phyloP scores from a whole-genome alignment of 2,113 vertebrate species.

The Ginglymostoma cirratum region DNA sequence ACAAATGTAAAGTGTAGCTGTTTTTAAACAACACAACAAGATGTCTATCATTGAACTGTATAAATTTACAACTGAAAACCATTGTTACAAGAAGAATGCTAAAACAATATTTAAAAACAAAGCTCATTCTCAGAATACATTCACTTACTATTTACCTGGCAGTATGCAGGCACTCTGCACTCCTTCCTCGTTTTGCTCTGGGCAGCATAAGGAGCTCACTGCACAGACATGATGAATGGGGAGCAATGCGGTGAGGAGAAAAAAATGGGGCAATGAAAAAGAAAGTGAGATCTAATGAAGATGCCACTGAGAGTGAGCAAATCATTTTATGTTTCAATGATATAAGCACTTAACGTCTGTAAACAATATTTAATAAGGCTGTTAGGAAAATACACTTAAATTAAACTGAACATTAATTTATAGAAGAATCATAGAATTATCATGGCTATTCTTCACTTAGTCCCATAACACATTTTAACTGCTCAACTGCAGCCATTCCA shows the following conservation, averaged over 20 bases:
- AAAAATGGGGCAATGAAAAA: conserved; percentile 30
- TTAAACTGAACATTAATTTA: background rate
- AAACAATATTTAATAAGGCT: background rate
- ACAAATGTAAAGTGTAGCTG: background rate
- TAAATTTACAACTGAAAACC: conserved; percentile 23
- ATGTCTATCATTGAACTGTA: conserved; percentile 15
- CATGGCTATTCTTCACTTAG: background rate
- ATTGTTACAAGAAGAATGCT: background rate
- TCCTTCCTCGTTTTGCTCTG: conserved; percentile 95
- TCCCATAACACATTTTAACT: background rate
- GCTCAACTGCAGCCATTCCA: background rate
- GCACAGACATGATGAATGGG: conserved; percentile 75
- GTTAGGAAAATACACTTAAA: conserved; percentile 5
- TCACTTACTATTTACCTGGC: conserved; percentile 79
- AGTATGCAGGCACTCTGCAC: conserved; percentile 97
- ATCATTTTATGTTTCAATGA: background rate
- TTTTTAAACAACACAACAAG: background rate
- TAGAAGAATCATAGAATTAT: background rate
- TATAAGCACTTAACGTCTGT: background rate
- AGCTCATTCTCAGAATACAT: conserved; percentile 27
- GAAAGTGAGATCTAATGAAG: conserved; percentile 37
- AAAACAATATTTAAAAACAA: background rate
- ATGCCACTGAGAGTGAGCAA: conserved; percentile 24
- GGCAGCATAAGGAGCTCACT: conserved; percentile 97
- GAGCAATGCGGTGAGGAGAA: conserved; percentile 10